A percentile compares a stretch with the other conserved stretches of the same genome.
These are phyloP conservation scores for Philopotamus ludificatus DNA, from an alignment of 1,140 invertebrate species.

Conservation along the genomic window DNA sequence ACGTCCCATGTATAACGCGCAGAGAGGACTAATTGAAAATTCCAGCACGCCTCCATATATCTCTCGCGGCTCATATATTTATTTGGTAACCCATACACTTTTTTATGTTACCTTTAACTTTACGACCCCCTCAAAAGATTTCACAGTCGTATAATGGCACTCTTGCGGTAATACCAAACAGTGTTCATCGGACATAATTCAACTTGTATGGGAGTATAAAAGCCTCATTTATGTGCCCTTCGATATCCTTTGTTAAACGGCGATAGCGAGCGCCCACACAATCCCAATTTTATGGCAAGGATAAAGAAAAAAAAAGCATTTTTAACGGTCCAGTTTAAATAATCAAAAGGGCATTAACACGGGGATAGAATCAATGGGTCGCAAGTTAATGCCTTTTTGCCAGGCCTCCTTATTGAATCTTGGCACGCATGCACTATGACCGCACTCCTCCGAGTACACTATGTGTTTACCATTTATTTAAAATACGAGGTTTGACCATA, in stretches of 20 bases:
- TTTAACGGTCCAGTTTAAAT: conserved; percentile 22
- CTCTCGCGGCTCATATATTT: neutral
- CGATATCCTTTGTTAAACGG: conserved; percentile 2
- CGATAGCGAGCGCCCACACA: neutral
- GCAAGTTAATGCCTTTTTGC: neutral
- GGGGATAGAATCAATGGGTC: conserved; percentile 15
- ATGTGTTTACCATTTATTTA: too few relatives aligned
- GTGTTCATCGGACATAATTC: conserved; percentile 30
- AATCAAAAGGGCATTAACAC: conserved; percentile 23
- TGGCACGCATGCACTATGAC: conserved; percentile 10
- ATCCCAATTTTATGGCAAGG: neutral
- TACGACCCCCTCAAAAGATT: conserved; percentile 30
- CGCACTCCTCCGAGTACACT: too few relatives aligned
- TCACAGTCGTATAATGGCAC: conserved; percentile 33
- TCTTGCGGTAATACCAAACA: conserved; percentile 36
- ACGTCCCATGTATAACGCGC: too few relatives aligned
- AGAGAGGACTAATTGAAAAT: neutral
- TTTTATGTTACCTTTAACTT: conserved; percentile 37
- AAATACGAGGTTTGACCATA: too few relatives aligned
- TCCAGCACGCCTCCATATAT: conserved; percentile 1
- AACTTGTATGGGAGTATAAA: conserved; percentile 37
- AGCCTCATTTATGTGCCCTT: conserved; percentile 11
- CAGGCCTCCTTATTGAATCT: conserved; percentile 11
- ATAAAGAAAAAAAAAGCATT: neutral
- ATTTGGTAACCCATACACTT: conserved; percentile 28